phyloP scores from a whole-genome alignment of 2,888 invertebrate species.

The Sycophila texana region DNA sequence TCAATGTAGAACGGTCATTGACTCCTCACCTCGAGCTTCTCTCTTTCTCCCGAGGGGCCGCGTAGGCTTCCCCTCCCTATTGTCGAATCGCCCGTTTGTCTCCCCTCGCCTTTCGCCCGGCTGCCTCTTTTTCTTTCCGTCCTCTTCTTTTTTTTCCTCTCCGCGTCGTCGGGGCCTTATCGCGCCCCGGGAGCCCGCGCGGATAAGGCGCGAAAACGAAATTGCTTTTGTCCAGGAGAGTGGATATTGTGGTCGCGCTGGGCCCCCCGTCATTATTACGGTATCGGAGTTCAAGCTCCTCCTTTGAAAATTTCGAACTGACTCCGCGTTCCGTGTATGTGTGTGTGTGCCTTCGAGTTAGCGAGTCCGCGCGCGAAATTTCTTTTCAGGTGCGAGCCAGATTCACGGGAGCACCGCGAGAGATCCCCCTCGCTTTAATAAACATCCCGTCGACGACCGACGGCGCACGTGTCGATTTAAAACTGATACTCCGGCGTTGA shows the following conservation, averaged over 20 bases:
- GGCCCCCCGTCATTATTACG: slow-evolving; percentile 28
- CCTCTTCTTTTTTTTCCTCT: neutral
- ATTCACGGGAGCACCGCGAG: too few relatives aligned
- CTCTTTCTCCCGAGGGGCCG: slow-evolving; percentile 7
- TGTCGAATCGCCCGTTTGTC: slow-evolving; percentile 29
- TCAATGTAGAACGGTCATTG: slow-evolving; percentile 76
- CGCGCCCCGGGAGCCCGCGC: neutral
- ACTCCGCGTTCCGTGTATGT: too few relatives aligned
- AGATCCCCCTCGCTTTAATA: too few relatives aligned
- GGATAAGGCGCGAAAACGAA: slow-evolving; percentile 20
- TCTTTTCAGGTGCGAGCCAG: neutral
- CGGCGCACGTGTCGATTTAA: too few relatives aligned
- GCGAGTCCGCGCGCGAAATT: neutral
- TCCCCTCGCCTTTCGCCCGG: slow-evolving; percentile 27
- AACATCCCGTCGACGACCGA: too few relatives aligned
- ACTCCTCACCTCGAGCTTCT: slow-evolving; percentile 62
- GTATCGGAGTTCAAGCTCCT: slow-evolving; percentile 15
- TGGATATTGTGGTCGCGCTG: neutral
- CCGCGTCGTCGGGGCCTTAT: neutral
- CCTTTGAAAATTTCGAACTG: too few relatives aligned
- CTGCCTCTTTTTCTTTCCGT: slow-evolving; percentile 46
- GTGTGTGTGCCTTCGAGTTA: neutral
- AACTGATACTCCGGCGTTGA: too few relatives aligned
- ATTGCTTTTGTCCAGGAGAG: slow-evolving; percentile 16
- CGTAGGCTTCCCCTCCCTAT: slow-evolving; percentile 13